A percentile compares a stretch with the other conserved stretches of the same genome.
Conservation (phyloP, 2,113 vertebrate genomes). For the Psophia crepitans region DNA sequence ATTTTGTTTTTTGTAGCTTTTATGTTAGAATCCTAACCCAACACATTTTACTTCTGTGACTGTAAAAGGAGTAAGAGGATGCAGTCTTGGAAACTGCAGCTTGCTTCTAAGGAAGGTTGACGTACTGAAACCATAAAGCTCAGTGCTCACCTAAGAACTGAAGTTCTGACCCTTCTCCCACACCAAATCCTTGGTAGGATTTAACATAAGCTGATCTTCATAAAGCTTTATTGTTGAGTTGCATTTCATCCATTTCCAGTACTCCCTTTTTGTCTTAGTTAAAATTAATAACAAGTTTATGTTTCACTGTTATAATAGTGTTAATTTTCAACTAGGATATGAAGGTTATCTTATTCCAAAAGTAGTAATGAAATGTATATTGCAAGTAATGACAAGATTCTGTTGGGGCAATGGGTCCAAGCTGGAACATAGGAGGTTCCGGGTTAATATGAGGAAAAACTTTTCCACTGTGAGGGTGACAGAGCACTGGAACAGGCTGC, state of each 20-base stretch:
- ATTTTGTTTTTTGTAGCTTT: not conserved
- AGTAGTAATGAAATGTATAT: not conserved
- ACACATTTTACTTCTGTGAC: not conserved
- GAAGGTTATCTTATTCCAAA: not conserved
- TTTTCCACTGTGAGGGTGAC: no score
- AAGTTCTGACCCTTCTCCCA: not conserved
- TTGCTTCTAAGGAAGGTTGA: not conserved
- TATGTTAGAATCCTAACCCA: not conserved
- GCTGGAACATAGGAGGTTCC: no score
- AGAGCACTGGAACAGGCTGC: no score
- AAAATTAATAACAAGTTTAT: not conserved
- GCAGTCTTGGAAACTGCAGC: not conserved
- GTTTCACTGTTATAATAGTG: not conserved
- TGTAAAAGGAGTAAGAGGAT: not conserved
- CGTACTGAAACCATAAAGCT: not conserved
- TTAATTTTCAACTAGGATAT: not conserved
- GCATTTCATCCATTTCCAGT: not conserved
- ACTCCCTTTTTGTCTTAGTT: not conserved
- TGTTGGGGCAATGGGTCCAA: no score
- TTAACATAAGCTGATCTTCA: not conserved
- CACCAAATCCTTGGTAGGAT: not conserved
- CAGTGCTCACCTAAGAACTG: not conserved
- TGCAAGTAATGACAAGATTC: not conserved
- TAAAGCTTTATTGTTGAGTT: not conserved
- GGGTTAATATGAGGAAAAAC: no score